These are phyloP conservation scores for Hermetia illucens DNA, from an alignment of 1,140 invertebrate genomes.

Conservation along the genomic window DNA sequence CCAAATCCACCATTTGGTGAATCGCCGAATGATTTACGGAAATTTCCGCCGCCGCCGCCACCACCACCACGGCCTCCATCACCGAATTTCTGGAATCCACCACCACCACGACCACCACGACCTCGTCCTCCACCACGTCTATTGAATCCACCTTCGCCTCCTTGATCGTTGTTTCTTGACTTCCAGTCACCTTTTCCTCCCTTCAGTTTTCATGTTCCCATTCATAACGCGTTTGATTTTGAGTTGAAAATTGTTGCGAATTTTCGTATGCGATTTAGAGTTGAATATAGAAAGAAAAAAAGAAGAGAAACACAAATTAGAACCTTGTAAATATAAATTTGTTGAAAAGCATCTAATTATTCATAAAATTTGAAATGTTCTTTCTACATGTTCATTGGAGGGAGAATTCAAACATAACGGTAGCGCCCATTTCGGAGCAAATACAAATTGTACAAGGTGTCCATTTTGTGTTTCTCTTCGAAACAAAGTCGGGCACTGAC, in stretches of 20 bases:
- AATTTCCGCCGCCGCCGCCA: slow-evolving; percentile 10
- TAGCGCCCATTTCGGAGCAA: too few relatives aligned
- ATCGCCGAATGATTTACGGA: slow-evolving; percentile 1
- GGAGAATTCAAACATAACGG: too few relatives aligned
- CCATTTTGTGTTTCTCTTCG: slow-evolving; percentile 8
- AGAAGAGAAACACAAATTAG: slow-evolving; percentile 29
- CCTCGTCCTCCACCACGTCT: slow-evolving; percentile 3
- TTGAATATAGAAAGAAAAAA: slow-evolving; percentile 24
- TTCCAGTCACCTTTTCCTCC: slow-evolving; percentile 1
- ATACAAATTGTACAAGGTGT: too few relatives aligned
- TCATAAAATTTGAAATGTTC: slow-evolving; percentile 2
- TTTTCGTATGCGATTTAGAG: background rate
- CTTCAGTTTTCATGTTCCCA: slow-evolving; percentile 17
- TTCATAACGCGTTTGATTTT: slow-evolving; percentile 8
- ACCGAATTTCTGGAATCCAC: slow-evolving; percentile 8
- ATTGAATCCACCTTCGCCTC: slow-evolving; percentile 12
- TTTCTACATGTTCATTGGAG: too few relatives aligned
- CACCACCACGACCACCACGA: slow-evolving; percentile 3
- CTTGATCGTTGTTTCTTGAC: slow-evolving; percentile 6
- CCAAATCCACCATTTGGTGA: slow-evolving; percentile 17
- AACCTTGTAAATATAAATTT: slow-evolving; percentile 7
- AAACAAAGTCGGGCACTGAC: slow-evolving; percentile 61
- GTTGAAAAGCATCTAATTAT: too few relatives aligned
- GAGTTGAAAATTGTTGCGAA: slow-evolving; percentile 2
- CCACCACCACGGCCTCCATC: slow-evolving; percentile 15